Base-by-base conservation (phyloP, 2,888 invertebrate genomes). In the Atherix ibis region DNA sequence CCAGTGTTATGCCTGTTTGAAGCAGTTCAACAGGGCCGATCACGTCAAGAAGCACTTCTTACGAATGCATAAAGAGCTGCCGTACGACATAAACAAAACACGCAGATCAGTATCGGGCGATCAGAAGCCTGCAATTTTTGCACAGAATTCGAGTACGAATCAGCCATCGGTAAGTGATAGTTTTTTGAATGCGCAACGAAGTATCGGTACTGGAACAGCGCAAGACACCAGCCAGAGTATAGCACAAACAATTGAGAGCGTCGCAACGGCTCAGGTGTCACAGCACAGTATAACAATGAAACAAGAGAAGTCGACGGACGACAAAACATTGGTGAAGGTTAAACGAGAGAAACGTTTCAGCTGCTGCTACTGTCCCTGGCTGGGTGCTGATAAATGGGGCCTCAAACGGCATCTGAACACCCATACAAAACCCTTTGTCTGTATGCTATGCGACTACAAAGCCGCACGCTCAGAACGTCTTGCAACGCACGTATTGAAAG, bases 1-100 rank as follows among this genome's bases (percentile, higher is more conserved):
- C 56, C 85, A 88, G 54, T 91, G 89, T 59, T 89, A 89, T 56
- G 77, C 88, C 19, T 89, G 89, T 54, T 76, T 80, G 54, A 88
- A 89, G 60, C 85, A 88, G 57, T 91, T 91, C 64, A 91, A 89
- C 60, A 71, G 89, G 33, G 89, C 89, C 25, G 89, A 91, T 60
- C 89, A 91, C 56, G 89, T 91, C 29, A 91, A 91, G 62, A 91
- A 91, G 52, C 89, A 91, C 59, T 89, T 89, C 51, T 65, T 87
- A 44, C 69, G 89, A 44, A 89, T 91, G 84, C 89, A 91, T 53
- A 72, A 88, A 27, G 89, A 88, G 48, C 77, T 85, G 54, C 76
- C 77, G 2, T 91, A 89, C 56, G 88, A 89, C 51, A 65, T 85
- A 37, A 79, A 83, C 48, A 73, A 80, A 52, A 85, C 85, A 49